phyloP scores from a whole-genome alignment of 2,113 vertebrate genomes.

The Camarhynchus parvulus region DNA sequence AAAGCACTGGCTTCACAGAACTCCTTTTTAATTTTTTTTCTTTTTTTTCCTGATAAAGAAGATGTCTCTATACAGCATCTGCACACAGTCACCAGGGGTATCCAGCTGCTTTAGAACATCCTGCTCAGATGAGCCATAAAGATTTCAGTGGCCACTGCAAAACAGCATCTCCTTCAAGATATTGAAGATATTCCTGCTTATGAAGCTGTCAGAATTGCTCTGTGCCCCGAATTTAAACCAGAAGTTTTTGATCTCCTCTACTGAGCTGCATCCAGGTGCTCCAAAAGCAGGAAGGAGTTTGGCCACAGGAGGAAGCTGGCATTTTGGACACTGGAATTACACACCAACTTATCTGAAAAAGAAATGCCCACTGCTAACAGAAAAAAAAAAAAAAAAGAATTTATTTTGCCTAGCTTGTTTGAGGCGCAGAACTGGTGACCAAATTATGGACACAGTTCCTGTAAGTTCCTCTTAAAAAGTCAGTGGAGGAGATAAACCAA shows the following conservation, averaged over 20 bases:
- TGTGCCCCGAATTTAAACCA: not conserved
- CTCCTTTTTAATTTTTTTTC: not conserved
- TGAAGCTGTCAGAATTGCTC: not conserved
- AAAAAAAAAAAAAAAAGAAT: not conserved
- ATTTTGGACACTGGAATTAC: not conserved
- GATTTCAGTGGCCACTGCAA: not conserved
- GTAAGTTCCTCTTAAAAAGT: not conserved
- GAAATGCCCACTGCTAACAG: not conserved
- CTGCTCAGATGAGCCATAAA: not conserved
- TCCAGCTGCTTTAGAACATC: not conserved
- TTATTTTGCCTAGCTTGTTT: not conserved
- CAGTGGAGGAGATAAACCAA: not conserved
- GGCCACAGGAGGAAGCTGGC: not conserved
- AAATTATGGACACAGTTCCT: not conserved
- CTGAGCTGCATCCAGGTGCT: not conserved
- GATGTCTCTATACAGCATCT: constrained; percentile 13
- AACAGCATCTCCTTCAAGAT: not conserved
- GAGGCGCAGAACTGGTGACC: not conserved
- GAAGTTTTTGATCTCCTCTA: not conserved
- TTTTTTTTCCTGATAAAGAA: not conserved
- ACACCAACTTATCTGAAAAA: not conserved
- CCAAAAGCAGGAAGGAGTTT: not conserved
- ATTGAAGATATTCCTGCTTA: not conserved
- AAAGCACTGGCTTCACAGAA: not conserved
- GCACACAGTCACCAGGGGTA: not conserved